These are phyloP conservation scores for Criorhina ranunculi DNA, from an alignment of 2,888 invertebrate genomes.

Conservation along the genomic window DNA sequence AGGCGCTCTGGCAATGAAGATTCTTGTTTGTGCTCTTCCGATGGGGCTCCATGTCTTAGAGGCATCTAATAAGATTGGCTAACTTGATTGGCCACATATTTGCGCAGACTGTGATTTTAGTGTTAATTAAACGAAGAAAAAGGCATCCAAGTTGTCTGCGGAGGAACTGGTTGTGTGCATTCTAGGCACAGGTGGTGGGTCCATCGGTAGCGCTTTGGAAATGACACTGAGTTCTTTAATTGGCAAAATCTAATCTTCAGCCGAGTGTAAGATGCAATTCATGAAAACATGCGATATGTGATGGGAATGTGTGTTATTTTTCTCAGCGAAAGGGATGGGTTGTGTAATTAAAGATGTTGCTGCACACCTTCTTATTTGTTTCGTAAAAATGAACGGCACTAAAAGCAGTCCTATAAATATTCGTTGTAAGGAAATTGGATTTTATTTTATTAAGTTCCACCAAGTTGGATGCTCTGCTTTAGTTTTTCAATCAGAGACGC, in stretches of 20 bases:
- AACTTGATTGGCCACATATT: conserved; percentile 71
- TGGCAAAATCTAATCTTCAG: conserved; percentile 8
- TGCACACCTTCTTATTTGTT: neutral
- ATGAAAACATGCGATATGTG: neutral
- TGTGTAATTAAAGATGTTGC: neutral
- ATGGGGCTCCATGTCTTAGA: conserved; percentile 22
- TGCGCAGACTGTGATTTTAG: conserved; percentile 58
- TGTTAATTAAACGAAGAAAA: conserved; percentile 60
- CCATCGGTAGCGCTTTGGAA: neutral
- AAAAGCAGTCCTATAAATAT: too few relatives aligned
- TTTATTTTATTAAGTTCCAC: too few relatives aligned
- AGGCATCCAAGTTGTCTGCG: neutral
- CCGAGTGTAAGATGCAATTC: conserved; percentile 15
- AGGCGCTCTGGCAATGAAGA: conserved; percentile 13
- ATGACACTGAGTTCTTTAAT: conserved; percentile 15
- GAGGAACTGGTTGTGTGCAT: conserved; percentile 1
- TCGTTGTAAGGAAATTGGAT: too few relatives aligned
- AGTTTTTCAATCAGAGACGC: too few relatives aligned
- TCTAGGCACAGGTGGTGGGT: conserved; percentile 26
- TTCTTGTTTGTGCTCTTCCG: conserved; percentile 42
- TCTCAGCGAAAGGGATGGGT: neutral
- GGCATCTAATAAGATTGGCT: conserved; percentile 65
- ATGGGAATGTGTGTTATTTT: neutral
- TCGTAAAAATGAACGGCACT: neutral
- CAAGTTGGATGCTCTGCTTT: too few relatives aligned